Evolutionary conservation across 2,797 vertebrate genomes (phyloP).

Genomic region (Pangasius djambal): DNA sequence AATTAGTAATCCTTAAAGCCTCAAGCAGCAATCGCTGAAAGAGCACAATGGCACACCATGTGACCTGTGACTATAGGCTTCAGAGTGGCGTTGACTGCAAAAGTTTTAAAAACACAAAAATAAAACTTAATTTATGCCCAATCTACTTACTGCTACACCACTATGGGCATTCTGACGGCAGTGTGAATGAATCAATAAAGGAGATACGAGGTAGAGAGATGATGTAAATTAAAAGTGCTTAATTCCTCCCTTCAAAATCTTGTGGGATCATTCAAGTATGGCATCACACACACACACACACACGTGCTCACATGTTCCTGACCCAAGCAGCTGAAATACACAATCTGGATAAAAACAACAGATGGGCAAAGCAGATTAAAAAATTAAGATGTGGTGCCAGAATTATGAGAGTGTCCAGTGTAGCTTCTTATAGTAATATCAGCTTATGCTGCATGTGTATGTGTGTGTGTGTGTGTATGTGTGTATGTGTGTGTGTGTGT

Average conservation of each 20-base stretch:
- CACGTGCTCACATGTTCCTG: neutral
- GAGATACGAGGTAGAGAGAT: neutral
- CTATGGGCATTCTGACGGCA: neutral
- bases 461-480: neutral
- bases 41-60: neutral
- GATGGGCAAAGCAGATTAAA: neutral
- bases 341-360: constrained; percentile 14
- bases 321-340: neutral
- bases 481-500: neutral
- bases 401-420: neutral
- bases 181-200: neutral
- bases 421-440: neutral
- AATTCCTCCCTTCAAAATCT: neutral
- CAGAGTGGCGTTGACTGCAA: neutral
- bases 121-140: neutral
- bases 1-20: constrained; percentile 6
- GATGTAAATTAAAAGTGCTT: neutral
- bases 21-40: neutral
- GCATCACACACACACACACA: neutral
- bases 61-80: neutral
- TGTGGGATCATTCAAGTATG: neutral
- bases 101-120: neutral
- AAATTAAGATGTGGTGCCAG: neutral
- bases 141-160: too few species aligned
- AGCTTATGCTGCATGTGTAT: neutral